Base-by-base conservation (phyloP, 2,797 vertebrate genomes). In the Alfaro cultratus region DNA sequence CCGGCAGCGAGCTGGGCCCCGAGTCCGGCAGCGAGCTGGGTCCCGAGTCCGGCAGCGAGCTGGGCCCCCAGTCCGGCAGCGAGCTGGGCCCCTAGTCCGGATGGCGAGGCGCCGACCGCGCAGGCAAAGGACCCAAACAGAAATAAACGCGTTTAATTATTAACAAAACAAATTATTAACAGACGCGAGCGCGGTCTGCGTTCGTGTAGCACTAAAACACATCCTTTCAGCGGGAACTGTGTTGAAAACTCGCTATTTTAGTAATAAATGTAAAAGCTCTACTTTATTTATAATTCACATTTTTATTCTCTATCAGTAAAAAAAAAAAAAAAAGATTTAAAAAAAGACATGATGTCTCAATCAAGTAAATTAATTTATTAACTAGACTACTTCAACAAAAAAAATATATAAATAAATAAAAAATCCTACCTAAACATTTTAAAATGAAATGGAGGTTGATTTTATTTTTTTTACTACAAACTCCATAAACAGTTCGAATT, bases 11-110 rank as follows among this genome's bases (percentile, higher is more conserved):
- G 34, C 34, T 34, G 34, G 34, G 34, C 34, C 34, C 34, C 2
- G 34, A 34, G 34, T 34, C 34, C 62, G 68, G 0, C 95, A 76
- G 87, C 85, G 83, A 78, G 60, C 72, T 83, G 89, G 86, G 51
- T n/a, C n/a, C n/a, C n/a, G n/a, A n/a, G n/a, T n/a, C n/a, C n/a
- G n/a, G n/a, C n/a, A n/a, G n/a, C n/a, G n/a, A n/a, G n/a, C n/a
- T n/a, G n/a, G n/a, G n/a, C n/a, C 79, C 83, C 71, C 86, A 87
- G 77, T 81, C 79, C 62, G 68, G 0, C 34, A 34, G 34, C 34
- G 34, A 34, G 34, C 34, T 34, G 34, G 34, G 34, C 34, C 34
- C 34, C 2, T 1, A 34, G 34, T 34, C 34, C 62, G 68, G 0
- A 29, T 57, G 77, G 36, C 31, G 23, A 86, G 74, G 55, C 79